Evolutionary conservation across 1,140 invertebrate species (phyloP).

Genomic region (Drosophila nebulosa): DNA sequence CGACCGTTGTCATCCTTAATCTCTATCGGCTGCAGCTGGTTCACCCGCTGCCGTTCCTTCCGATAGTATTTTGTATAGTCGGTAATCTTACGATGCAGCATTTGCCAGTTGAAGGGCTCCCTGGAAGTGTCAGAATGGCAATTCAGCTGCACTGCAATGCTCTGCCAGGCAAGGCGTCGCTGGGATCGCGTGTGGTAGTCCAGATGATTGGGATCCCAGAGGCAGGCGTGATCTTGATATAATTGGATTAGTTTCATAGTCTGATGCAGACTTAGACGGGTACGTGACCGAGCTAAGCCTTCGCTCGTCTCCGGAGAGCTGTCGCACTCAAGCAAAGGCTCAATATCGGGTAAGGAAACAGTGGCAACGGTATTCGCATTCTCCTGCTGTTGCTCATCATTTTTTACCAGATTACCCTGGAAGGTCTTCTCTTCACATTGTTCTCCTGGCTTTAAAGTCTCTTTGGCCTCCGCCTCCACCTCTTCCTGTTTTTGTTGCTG

Average conservation of each 20-base stretch:
- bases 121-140: not conserved
- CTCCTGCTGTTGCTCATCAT: not conserved
- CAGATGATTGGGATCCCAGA: slow-evolving; percentile 71
- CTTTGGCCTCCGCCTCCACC: not conserved
- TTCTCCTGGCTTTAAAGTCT: not conserved
- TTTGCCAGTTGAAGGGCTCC: slow-evolving; percentile 43
- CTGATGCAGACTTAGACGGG: slow-evolving; percentile 37
- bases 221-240: slow-evolving; percentile 48
- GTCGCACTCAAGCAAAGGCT: not conserved
- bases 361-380: not conserved
- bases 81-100: slow-evolving; percentile 65
- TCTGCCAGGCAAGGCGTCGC: slow-evolving; percentile 57
- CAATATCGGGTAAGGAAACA: not conserved
- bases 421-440: not conserved
- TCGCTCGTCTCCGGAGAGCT: not conserved
- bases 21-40: not conserved
- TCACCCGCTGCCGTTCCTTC: slow-evolving; percentile 35
- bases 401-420: not conserved
- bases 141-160: slow-evolving; percentile 49
- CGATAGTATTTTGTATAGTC: slow-evolving; percentile 69
- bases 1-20: slow-evolving; percentile 5
- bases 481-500: not conserved
- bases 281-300: not conserved
- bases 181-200: slow-evolving; percentile 49
- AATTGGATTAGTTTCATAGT: slow-evolving; percentile 45